Base-by-base conservation (phyloP, 2,888 invertebrate genomes). In the Bembecia ichneumoniformis region DNA sequence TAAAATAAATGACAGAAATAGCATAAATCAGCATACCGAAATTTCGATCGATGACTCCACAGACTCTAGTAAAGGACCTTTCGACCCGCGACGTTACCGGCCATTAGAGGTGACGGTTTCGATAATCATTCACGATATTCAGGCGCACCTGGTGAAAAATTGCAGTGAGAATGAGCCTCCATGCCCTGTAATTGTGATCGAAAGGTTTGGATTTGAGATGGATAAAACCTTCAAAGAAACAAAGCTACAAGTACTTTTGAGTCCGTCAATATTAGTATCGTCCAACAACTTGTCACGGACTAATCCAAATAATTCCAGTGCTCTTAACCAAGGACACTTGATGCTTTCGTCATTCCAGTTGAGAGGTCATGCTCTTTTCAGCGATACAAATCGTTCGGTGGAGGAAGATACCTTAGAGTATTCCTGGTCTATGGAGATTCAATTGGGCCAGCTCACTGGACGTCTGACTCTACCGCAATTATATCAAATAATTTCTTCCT, bases 381-480 rank as follows among this genome's bases (percentile, higher is more conserved):
- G 98, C 60, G 96, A 96, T 66, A 92, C 95, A 50, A 97, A 96
- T 49, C 90, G 97, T 55, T 91, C 93, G 7, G 88, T 98, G 15
- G 96, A 97, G 64, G 94, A 97, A 74, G 98, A 98, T 64, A 98
- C 98, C 0, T 81, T 99, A 14, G 99, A 99, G 74, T 99, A 99
- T 74, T 96, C 95, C 0, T 99, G 99, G 99, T 88, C 98, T 62
- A 91, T 99, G 63, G 99, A 99, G 77, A 90, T 97, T 3, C 96
- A 97, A 61, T 78, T 99, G 44, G 99, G 99, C 0, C 97, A 98
- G 74, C 80, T 99, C 13, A 95, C 94, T 20, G 98, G 98, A 0
- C 94, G 96, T 67, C 84, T 99, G 46, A 96, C 97, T 0, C 88
- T 95, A 20, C 95, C 97, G 0, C 98, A 94, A 88, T 71, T 98